Percentiles rank a stretch among this genome's conserved stretches.
These are phyloP conservation scores for Ganaspis brasiliensis DNA, from an alignment of 2,888 invertebrate genomes.

Conservation along the genomic window DNA sequence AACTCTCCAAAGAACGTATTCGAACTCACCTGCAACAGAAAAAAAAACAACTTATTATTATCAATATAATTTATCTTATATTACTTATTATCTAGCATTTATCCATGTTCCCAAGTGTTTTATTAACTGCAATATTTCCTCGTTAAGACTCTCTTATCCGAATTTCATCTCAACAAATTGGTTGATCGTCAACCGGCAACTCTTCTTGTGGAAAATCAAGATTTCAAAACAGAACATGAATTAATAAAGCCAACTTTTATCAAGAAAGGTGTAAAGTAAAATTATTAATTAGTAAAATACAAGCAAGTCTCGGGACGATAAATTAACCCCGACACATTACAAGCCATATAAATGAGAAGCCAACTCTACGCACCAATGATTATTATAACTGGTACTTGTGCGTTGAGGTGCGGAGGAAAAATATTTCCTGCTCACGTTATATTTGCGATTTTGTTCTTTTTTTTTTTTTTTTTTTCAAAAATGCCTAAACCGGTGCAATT, in stretches of 20 bases:
- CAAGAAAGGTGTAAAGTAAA: conserved; percentile 20
- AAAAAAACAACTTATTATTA: not conserved
- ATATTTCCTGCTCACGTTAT: conserved; percentile 20
- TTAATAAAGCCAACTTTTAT: not conserved
- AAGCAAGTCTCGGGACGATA: not conserved
- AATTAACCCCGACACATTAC: conserved; percentile 16
- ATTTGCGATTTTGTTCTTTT: conserved; percentile 10
- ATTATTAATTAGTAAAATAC: conserved; percentile 31
- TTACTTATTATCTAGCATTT: too few species aligned
- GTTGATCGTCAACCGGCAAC: not conserved
- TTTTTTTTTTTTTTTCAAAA: not conserved
- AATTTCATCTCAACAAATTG: too few species aligned
- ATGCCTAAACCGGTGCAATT: conserved; percentile 28
- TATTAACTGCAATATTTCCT: not conserved
- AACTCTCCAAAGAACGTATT: not conserved
- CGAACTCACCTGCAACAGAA: conserved; percentile 8
- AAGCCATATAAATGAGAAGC: not conserved
- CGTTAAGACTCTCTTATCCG: too few species aligned
- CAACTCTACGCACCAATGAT: conserved; percentile 17
- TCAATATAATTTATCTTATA: not conserved
- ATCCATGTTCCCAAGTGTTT: not conserved
- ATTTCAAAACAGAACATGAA: not conserved
- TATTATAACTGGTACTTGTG: conserved; percentile 20
- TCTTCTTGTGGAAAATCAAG: not conserved
- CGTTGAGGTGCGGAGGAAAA: not conserved